Evolutionary conservation across 2,888 invertebrate genomes (phyloP).

Genomic region (Trisateles emortualis): DNA sequence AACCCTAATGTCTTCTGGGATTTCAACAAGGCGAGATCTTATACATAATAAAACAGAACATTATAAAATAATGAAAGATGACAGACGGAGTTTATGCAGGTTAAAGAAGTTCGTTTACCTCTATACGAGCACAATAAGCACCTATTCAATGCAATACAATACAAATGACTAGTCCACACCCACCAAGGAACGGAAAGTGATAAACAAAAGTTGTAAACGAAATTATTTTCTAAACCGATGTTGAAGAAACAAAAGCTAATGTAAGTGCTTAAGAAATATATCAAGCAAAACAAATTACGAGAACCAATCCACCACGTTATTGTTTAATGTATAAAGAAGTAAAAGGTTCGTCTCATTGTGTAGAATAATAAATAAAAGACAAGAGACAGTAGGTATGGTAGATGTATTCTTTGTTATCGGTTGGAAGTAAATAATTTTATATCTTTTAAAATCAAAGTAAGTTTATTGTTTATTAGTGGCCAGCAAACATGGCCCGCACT

Average conservation of each 20-base stretch:
- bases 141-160: slow-evolving; percentile 28
- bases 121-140: slow-evolving; percentile 18
- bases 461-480: too few species aligned
- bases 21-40: slow-evolving; percentile 1
- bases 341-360: slow-evolving; percentile 16
- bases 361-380: too few species aligned
- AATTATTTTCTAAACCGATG: slow-evolving; percentile 20
- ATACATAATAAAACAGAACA: not conserved
- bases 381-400: slow-evolving; percentile 18
- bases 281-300: slow-evolving; percentile 33
- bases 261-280: slow-evolving; percentile 23
- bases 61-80: slow-evolving; percentile 10
- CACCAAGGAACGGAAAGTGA: slow-evolving; percentile 16
- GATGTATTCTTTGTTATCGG: slow-evolving; percentile 16
- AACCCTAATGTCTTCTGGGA: not conserved
- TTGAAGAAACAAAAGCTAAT: slow-evolving; percentile 21
- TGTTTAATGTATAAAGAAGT: slow-evolving; percentile 28
- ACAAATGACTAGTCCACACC: slow-evolving; percentile 15
- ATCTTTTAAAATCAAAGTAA: too few species aligned
- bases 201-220: slow-evolving; percentile 21
- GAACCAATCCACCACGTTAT: slow-evolving; percentile 21
- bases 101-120: slow-evolving; percentile 23
- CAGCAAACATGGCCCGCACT: too few species aligned
- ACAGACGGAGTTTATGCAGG: slow-evolving; percentile 5
- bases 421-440: too few species aligned